Conservation (phyloP, 1,140 invertebrate species). For the Pseudomyrmex pallidus region DNA sequence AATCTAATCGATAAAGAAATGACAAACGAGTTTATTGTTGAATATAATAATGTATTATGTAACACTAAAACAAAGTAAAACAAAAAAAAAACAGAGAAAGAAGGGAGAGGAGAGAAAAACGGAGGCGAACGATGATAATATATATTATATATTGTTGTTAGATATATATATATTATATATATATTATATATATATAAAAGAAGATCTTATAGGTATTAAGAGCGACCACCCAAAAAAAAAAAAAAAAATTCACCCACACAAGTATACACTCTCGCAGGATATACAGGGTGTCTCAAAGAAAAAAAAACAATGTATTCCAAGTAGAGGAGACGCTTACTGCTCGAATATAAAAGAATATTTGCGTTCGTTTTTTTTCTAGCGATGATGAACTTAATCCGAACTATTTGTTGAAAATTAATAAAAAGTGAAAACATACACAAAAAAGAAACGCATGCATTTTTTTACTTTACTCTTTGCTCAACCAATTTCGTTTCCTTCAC, state of each 20-base stretch:
- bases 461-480: slow-evolving; percentile 27
- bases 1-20: slow-evolving; percentile 72
- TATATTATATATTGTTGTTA: slow-evolving; percentile 82
- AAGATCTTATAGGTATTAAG: slow-evolving; percentile 76
- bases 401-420: slow-evolving; percentile 60
- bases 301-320: slow-evolving; percentile 55
- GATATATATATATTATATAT: slow-evolving; percentile 80
- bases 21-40: slow-evolving; percentile 81
- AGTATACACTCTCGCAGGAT: slow-evolving; percentile 57
- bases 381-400: slow-evolving; percentile 43
- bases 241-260: slow-evolving; percentile 62
- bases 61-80: slow-evolving; percentile 72
- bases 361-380: slow-evolving; percentile 55
- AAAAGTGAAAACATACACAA: slow-evolving; percentile 26
- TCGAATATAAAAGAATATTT: slow-evolving; percentile 46
- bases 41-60: slow-evolving; percentile 79
- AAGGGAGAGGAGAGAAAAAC: slow-evolving; percentile 44
- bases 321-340: slow-evolving; percentile 61
- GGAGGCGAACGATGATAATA: slow-evolving; percentile 79
- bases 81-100: slow-evolving; percentile 30
- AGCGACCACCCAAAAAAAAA: slow-evolving; percentile 62
- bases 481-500: not conserved
- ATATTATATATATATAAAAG: slow-evolving; percentile 79
- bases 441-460: slow-evolving; percentile 37
- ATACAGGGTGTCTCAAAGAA: slow-evolving; percentile 59